Base-by-base conservation (phyloP, 2,113 vertebrate species). In the Theristicus caerulescens region DNA sequence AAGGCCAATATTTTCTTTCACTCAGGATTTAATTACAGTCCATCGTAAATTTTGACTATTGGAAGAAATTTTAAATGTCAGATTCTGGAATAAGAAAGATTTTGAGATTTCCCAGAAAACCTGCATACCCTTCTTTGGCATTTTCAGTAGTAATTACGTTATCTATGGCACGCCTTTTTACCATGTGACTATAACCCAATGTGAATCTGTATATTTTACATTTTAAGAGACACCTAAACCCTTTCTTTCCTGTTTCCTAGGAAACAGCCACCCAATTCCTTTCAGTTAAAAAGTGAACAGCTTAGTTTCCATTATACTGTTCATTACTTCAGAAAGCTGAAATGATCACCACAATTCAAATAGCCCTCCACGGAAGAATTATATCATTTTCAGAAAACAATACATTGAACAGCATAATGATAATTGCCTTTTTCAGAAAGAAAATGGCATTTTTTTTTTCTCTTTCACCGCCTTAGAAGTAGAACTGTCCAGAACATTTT, bases 191-290 rank as follows among this genome's bases (percentile, higher is more conserved):
- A 8, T 49, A 73, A 31, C 31, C 15, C 42, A 27, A 10, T 38
- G 3, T 29, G 22, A 52, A 71, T 66, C 34, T 86, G 58, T 87
- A 49, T 71, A 89, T 94, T 95, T 87, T 58, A 85, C 79, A 87
- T 92, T 82, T 88, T 81, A 70, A 89, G 61, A 91, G 74, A 93
- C 32, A 94, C 15, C 20, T 54, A 89, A 95, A 79, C 12, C 40
- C 40, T 87, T 95, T 72, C 66, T 94, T 94, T 93, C 25, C 40
- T 38, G 91, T 97, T 97, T 76, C 96, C 91, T 93, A 84, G 91
- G 95, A 94, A 94, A 91, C 81, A 91, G 38, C 47, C 29, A 87
- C 77, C 54, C 77, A 82, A 77, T 87, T 57, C 36, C 32, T 49
- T 94, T 85, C 58, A 82, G 67, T 58, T 67, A 32, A 69, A 54